Base-by-base conservation (phyloP, 2,888 invertebrate species). In the Xanthorhoe spadicearia region DNA sequence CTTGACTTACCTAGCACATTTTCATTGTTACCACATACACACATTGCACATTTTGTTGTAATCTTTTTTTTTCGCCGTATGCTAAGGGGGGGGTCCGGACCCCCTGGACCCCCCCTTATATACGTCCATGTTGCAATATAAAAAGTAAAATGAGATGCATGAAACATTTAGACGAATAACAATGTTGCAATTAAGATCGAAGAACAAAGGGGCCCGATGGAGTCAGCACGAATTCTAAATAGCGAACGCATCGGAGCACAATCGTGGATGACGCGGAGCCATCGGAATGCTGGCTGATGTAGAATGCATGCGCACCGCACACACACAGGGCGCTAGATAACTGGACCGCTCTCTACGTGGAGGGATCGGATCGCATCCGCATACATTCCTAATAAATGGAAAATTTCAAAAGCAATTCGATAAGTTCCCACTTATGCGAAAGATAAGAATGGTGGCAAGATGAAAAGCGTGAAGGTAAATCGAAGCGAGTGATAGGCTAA, bases 241-340 rank as follows among this genome's bases (percentile, higher is more conserved):
- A 81, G 79, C 81, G 77, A 84, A 81, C 79, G 79, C 84, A 85
- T 85, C 79, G 80, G 76, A 79, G 80, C 82, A 84, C 84, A 84
- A 82, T 85, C 83, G 80, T 79, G 78, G 81, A 86, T 91, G 91
- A 91, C 91, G 89, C 83, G 81, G 72, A 66, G 70, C 82, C 77
- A 83, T 87, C 76, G 91, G 91, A 91, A 92, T 91, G 90, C 85
- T 80, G 84, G 89, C 85, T 83, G 85, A 85, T 86, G 83, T 79
- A 82, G 86, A 88, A 87, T 90, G 85, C 86, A 88, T 81, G 87
- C 84, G 82, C 79, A 73, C 71, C 72, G 72, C 63, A 61, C 77
- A 78, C 79, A 77, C 82, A 82, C 79, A 82, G 79, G 73, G 74
- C 79, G 71, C 76, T 79, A 77, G 78, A 77, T 82, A 83, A 81